phyloP scores from a whole-genome alignment of 2,888 invertebrate genomes.

The Clivina fossor region DNA sequence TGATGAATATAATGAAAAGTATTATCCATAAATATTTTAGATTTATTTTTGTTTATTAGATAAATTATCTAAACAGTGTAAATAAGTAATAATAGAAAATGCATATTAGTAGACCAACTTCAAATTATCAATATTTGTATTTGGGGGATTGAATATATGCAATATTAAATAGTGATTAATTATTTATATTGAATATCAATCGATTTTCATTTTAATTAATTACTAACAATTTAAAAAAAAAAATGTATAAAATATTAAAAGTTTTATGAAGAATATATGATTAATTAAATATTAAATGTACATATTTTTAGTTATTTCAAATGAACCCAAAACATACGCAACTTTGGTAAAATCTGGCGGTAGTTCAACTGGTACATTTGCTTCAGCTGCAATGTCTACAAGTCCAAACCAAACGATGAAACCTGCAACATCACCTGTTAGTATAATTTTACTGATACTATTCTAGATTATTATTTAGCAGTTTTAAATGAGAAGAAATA shows the following conservation, averaged over 20 bases:
- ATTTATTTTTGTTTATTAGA: too few relatives aligned
- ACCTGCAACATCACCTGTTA: constrained; percentile 43
- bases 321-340: constrained; percentile 85
- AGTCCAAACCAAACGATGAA: constrained; percentile 41
- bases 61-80: too few relatives aligned
- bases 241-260: background rate
- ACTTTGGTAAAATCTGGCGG: constrained; percentile 76
- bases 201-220: background rate
- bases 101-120: constrained; percentile 24
- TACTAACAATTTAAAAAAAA: background rate
- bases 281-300: background rate
- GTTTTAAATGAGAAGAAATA: too few relatives aligned
- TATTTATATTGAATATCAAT: background rate
- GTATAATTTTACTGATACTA: constrained; percentile 24
- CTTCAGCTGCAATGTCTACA: constrained; percentile 45
- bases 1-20: too few relatives aligned
- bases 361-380: constrained; percentile 42
- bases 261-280: background rate
- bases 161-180: constrained; percentile 11
- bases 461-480: too few relatives aligned
- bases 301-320: constrained; percentile 50
- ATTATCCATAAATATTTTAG: too few relatives aligned
- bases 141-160: constrained; percentile 25
- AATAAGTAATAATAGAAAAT: too few relatives aligned
- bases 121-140: constrained; percentile 10